Conservation (phyloP, 2,888 invertebrate genomes). For the Philonicus albiceps region DNA sequence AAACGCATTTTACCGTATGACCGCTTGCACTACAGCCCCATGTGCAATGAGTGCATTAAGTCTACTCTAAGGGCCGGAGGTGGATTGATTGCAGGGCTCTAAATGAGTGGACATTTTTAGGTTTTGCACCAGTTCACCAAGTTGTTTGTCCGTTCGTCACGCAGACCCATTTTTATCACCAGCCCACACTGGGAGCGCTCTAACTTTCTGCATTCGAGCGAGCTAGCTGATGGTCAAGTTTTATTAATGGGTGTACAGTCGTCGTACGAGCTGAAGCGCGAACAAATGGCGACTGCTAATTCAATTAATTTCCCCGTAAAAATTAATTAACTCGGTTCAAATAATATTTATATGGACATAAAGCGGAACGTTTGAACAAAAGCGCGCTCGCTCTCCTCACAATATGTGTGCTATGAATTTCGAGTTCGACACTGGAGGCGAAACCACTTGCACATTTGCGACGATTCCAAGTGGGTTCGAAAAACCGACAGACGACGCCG, state of each 20-base stretch:
- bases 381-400: background rate
- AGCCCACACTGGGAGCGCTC: background rate
- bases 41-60: background rate
- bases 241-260: background rate
- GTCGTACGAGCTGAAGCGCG: background rate
- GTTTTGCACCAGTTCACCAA: background rate
- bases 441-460: slow-evolving; percentile 30
- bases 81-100: background rate
- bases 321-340: slow-evolving; percentile 23
- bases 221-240: background rate
- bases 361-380: background rate
- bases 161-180: background rate
- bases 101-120: background rate
- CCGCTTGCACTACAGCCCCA: background rate
- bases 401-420: background rate
- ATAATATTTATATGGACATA: background rate
- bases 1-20: background rate
- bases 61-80: background rate
- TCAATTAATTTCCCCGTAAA: slow-evolving; percentile 15
- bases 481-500: background rate
- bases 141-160: background rate
- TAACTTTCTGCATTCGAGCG: background rate
- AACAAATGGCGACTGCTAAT: slow-evolving; percentile 11
- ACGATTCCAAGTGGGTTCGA: background rate
- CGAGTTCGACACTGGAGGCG: background rate